Evolutionary conservation across 2,113 vertebrate species (phyloP).

Genomic region (Lophochroa leadbeateri): DNA sequence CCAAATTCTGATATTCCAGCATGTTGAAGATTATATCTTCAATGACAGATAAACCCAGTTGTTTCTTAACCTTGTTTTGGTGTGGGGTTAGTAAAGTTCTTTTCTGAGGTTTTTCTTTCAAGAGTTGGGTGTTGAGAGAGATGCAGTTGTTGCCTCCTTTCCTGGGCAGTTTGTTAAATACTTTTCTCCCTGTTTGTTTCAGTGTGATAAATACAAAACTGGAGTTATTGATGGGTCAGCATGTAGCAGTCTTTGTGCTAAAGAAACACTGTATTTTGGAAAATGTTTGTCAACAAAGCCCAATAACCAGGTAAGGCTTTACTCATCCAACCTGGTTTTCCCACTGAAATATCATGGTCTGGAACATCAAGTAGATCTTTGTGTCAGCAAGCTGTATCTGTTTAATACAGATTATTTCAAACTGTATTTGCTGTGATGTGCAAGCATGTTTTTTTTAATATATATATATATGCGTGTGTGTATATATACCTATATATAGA

Average conservation of each 20-base stretch:
- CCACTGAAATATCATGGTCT: background rate
- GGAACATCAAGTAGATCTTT: background rate
- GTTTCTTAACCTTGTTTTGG: background rate
- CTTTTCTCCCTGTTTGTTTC: slow-evolving; percentile 35
- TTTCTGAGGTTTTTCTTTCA: background rate
- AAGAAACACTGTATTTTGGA: slow-evolving; percentile 91
- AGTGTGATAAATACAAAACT: slow-evolving; percentile 96
- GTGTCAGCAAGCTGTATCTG: background rate
- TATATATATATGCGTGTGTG: background rate
- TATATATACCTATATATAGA: background rate
- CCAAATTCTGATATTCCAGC: background rate
- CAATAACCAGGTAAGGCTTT: slow-evolving; percentile 86
- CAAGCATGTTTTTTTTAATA: background rate
- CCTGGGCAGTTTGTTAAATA: background rate
- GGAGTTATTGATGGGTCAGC: slow-evolving; percentile 94
- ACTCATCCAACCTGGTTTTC: background rate
- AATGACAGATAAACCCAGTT: background rate
- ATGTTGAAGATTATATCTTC: background rate
- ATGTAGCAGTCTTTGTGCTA: slow-evolving; percentile 94
- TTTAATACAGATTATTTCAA: background rate
- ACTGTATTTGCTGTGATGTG: background rate
- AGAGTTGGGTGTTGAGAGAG: background rate
- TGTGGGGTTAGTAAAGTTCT: background rate
- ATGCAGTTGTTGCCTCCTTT: background rate
- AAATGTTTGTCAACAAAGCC: slow-evolving; percentile 93